Evolutionary conservation across 2,113 vertebrate species (phyloP), one percentile per base, ranked within the genome.

Genomic region (Rhadina sibilatrix): DNA sequence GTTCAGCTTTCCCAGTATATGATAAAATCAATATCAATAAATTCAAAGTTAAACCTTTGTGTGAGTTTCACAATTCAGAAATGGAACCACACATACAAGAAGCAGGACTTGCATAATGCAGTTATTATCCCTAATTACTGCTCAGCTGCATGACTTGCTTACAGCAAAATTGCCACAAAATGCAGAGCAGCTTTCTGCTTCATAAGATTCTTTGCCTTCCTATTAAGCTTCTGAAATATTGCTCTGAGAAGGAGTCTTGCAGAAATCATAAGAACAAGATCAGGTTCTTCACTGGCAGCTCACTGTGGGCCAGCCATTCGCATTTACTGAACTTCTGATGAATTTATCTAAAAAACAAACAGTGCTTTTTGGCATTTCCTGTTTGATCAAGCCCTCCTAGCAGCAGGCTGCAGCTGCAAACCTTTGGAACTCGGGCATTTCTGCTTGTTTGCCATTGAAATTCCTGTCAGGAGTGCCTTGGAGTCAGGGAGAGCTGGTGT

Each of bases 221-320:
- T 96, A 96, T 96, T 94, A 87, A 91, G 53, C 96, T 97, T 90
- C 89, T 81, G 81, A 95, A 94, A 88, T 70, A 81, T 89, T 95
- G 61, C 79, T 96, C 87, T 86, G 70, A 96, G 94, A 93, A 88
- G 87, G 93, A 83, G 84, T 90, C 52, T 50, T 84, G 75, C 81
- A 42, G 47, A 78, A 88, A 93, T 69, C 28, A 12, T 30, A 66
- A 83, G 81, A 70, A 74, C 80, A 86, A 93, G 87, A 53, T 50
- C 86, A 84, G 40, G 10, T 85, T 80, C 52, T 90, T 83, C 71
- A 49, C 3, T 72, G 78, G 76, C 72, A 57, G 76, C 78, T 95
- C 54, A 15, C 57, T 90, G 31, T 68, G 87, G n/a, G 37, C 80
- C 78, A 57, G 84, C 93, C 64, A 57, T 42, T 89, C 86, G 49